Evolutionary conservation across 2,888 invertebrate species (phyloP), one percentile per base, ranked within the genome.

Genomic region (Macaria liturata): DNA sequence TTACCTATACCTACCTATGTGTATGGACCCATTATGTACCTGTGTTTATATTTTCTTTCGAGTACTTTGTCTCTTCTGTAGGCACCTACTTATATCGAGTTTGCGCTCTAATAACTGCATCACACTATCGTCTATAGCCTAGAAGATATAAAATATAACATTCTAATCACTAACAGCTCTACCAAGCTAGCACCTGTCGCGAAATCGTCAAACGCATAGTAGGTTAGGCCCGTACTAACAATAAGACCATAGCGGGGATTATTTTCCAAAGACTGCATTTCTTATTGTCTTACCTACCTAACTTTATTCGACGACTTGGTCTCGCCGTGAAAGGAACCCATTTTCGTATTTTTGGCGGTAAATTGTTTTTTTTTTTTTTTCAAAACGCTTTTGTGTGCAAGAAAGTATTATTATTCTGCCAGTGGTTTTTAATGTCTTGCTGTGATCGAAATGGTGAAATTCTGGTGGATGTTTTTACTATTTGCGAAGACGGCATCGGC

Each of bases 401-500:
- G 30, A 4, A 53, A 59, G 55, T 32, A 48, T 63, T 57, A 65
- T 62, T 67, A 69, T 71, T 70, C 72, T 65, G 63, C 64, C 66
- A 63, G 74, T 64, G 61, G 44, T 63, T 71, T 83, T 84, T 84
- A 75, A 86, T 91, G 90, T 83, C 74, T 80, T 74, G 75, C 75
- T 79, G 74, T 80, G 76, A 80, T 83, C 80, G 86, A 74, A 81
- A 90, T 91, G 89, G 85, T 89, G 89, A 88, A 78, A 80, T 89
- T 89, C 68, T 91, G 90, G 91, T 91, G 91, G 91, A 83, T 91
- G 88, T 88, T 89, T 74, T 78, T 91, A 74, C 81, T 91, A 67
- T 86, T 88, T 74, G 86, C 88, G 77, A 89, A 88, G 81, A 88
- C 81, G 73, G 88, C 84, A 63, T 88, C 84, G 71, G 83, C 87